These are phyloP conservation scores for Epinephelus malabaricus DNA, from an alignment of 2,797 vertebrate species.

Conservation along the genomic window DNA sequence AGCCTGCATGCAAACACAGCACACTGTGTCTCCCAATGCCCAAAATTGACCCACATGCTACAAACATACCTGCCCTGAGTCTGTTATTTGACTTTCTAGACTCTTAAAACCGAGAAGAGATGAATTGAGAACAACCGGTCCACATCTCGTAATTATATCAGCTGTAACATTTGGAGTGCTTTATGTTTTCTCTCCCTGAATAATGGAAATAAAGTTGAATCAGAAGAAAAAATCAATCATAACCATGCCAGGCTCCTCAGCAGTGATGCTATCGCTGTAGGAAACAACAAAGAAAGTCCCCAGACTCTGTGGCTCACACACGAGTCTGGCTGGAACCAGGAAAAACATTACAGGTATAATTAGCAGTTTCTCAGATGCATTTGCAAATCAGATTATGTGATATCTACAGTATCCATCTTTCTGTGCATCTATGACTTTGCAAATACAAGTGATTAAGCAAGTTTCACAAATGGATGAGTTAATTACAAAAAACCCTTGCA, in stretches of 20 bases:
- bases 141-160: constrained; percentile 28
- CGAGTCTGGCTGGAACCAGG: not conserved
- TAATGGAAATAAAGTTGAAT: constrained; percentile 42
- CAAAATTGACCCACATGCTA: not conserved
- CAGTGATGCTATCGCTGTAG: constrained; percentile 22
- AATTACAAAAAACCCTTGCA: not conserved
- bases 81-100: not conserved
- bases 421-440: not conserved
- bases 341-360: constrained; percentile 21
- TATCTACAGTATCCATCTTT: not conserved
- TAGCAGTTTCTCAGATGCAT: constrained; percentile 7
- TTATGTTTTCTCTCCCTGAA: constrained; percentile 14
- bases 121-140: constrained; percentile 5
- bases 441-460: not conserved
- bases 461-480: not conserved
- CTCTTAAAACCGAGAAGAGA: not conserved
- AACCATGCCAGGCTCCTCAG: constrained; percentile 11
- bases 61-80: not conserved
- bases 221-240: constrained; percentile 38
- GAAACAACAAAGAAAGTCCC: constrained; percentile 31
- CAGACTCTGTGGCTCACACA: constrained; percentile 12
- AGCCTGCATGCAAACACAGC: not conserved
- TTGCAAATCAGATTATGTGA: constrained; percentile 2
- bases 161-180: constrained; percentile 22
- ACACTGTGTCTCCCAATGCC: not conserved